Conservation (phyloP, 2,797 vertebrate genomes). For the Vespertilio murinus region DNA sequence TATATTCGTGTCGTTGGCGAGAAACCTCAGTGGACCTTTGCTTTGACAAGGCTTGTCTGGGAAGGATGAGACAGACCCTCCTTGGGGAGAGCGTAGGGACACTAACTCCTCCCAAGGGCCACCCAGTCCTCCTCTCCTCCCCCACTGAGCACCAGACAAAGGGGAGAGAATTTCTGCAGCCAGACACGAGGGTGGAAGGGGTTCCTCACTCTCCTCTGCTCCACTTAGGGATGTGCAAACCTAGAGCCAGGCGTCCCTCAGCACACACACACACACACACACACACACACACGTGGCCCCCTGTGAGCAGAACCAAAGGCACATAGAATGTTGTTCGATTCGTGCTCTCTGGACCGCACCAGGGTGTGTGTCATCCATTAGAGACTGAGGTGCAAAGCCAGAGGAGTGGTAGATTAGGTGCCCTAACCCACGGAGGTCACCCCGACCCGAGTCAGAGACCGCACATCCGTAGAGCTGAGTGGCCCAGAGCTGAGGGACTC, state of each 20-base stretch:
- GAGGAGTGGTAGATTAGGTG: background rate
- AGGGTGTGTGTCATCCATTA: background rate
- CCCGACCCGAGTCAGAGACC: background rate
- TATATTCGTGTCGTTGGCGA: slow-evolving; percentile 90
- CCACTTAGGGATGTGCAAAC: background rate
- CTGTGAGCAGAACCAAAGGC: background rate
- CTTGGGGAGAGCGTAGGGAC: background rate
- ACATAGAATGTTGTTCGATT: background rate
- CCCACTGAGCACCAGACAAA: background rate
- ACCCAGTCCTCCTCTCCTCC: background rate
- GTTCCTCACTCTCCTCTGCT: background rate
- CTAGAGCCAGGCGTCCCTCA: background rate
- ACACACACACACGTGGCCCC: background rate
- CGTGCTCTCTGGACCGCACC: background rate
- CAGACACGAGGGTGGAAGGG: background rate
- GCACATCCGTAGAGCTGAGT: background rate
- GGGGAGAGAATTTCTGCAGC: background rate
- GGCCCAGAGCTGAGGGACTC: background rate
- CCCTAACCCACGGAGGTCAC: background rate
- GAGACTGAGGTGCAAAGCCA: background rate
- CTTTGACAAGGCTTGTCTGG: background rate
- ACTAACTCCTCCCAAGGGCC: background rate
- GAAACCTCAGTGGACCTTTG: slow-evolving; percentile 85
- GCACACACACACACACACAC: no score
- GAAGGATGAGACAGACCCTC: background rate